A percentile compares a stretch with the other conserved stretches of the same genome.
These are phyloP conservation scores for Philaethria dido DNA, from an alignment of 2,888 invertebrate genomes.

Conservation along the genomic window DNA sequence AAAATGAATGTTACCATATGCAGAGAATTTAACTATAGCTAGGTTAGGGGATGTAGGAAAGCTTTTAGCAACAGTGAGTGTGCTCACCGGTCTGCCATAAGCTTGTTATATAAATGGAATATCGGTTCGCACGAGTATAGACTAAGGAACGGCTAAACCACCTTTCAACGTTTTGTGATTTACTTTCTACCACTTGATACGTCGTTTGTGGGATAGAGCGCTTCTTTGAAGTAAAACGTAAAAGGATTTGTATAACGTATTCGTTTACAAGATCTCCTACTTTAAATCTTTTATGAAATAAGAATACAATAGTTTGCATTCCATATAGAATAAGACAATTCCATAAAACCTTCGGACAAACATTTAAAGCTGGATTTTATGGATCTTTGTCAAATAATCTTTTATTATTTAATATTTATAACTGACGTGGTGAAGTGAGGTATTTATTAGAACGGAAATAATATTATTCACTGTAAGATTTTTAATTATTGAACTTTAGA, in stretches of 20 bases:
- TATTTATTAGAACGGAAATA: no score
- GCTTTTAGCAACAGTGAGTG: slow-evolving; percentile 60
- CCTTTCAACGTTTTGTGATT: slow-evolving; percentile 33
- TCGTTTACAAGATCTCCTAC: slow-evolving; percentile 12
- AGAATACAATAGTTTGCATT: background rate
- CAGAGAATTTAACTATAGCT: slow-evolving; percentile 48
- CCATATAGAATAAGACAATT: no score
- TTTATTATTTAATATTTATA: no score
- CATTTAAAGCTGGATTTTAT: no score
- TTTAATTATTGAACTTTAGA: no score
- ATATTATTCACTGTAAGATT: no score
- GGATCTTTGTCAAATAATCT: no score
- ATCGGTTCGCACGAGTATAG: slow-evolving; percentile 47
- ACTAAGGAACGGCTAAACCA: slow-evolving; percentile 43
- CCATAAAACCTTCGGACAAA: no score
- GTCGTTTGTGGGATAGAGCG: background rate
- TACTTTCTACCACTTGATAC: slow-evolving; percentile 24
- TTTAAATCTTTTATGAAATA: background rate
- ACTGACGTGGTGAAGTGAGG: no score
- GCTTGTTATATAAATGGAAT: slow-evolving; percentile 55
- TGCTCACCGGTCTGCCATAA: slow-evolving; percentile 49
- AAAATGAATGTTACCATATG: slow-evolving; percentile 41
- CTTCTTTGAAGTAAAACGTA: slow-evolving; percentile 19
- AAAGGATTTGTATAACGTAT: slow-evolving; percentile 10
- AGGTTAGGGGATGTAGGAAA: slow-evolving; percentile 55